Evolutionary conservation across 2,797 vertebrate species (phyloP), one percentile per base, ranked within the genome.

Genomic region (Odontamblyopus rebecca): DNA sequence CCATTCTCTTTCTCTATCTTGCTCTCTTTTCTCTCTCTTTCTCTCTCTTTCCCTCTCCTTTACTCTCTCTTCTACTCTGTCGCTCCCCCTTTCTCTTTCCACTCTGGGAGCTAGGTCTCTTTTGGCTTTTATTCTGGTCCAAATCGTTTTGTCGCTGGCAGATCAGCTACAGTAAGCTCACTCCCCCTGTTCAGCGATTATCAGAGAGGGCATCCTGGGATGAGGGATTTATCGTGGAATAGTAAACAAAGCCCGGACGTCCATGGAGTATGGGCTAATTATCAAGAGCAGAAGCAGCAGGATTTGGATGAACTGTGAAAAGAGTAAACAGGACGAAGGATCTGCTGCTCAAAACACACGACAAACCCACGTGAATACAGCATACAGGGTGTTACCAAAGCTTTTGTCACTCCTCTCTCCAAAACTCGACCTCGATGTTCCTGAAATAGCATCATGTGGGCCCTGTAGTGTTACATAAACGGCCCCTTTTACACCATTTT

Each of bases 241-340:
- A 73, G 88, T 92, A 93, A 93, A 91, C 84, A 93, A 93, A 91
- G 85, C 88, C 87, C 87, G 11, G 6, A 70, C 75, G 78, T 89
- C 89, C 89, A 88, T 70, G 75, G 84, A 89, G 89, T 84, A 75
- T 83, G 19, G 72, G 79, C 86, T 89, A 93, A 92, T 93, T 92
- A 91, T 88, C 80, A 89, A 88, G 89, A 86, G 89, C 84, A 82
- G 88, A 80, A 89, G 84, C 77, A 75, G 77, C 78, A 80, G 79
- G 69, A 80, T 86, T 85, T 89, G 84, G 79, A 76, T 73, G 68
- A 69, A 75, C 82, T 81, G 82, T 81, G 85, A 81, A 86, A 85
- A 54, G 11, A 23, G 23, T 57, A 23, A 56, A 56, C 8, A 56
- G 53, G 44, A 48, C 13, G 13, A 13, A 15, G 44, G 44, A 48